Evolutionary conservation across 2,113 vertebrate genomes (phyloP).

Genomic region (Ursus arctos): DNA sequence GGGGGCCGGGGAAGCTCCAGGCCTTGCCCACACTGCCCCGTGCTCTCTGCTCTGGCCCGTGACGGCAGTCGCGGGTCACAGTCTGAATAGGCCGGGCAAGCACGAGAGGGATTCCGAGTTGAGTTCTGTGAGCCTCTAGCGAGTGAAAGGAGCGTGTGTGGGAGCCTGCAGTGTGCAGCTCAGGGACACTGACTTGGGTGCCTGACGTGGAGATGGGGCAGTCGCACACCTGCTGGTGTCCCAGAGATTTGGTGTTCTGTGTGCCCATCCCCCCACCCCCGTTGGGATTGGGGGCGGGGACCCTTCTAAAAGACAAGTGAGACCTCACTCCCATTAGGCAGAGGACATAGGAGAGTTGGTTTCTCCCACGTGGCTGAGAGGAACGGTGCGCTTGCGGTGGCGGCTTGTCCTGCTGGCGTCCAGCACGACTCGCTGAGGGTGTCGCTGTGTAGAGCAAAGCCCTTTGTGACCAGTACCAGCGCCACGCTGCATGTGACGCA

Average conservation of each 20-base stretch:
- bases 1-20: too few species aligned
- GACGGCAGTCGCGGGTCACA: fast-evolving
- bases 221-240: background rate
- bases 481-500: fast-evolving
- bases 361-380: background rate
- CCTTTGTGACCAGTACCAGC: fast-evolving
- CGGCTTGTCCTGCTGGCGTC: background rate
- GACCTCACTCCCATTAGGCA: background rate
- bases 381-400: too few species aligned
- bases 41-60: background rate
- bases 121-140: background rate
- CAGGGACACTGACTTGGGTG: background rate
- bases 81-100: background rate
- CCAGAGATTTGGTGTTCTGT: background rate
- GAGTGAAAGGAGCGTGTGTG: fast-evolving
- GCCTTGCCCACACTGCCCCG: fast-evolving
- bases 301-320: background rate
- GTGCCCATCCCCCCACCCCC: background rate
- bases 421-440: background rate
- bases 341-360: background rate
- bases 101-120: background rate
- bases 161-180: background rate
- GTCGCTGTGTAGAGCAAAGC: too few species aligned
- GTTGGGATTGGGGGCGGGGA: background rate
- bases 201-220: background rate